Evolutionary conservation across 2,113 vertebrate genomes (phyloP).

Genomic region (Leucopsar rothschildi): DNA sequence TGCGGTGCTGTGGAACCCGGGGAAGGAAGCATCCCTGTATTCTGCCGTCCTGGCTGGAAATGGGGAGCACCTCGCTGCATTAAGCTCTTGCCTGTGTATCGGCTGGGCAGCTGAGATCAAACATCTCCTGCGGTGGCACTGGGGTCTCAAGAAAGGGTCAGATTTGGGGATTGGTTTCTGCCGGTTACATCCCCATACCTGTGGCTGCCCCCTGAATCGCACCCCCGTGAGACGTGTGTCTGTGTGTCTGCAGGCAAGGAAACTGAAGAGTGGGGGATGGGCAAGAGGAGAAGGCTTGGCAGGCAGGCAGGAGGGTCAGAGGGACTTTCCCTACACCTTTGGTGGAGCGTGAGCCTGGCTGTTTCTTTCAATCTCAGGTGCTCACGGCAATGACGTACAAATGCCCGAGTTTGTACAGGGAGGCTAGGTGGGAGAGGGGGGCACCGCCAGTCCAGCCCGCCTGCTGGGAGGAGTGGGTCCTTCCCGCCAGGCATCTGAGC

Average conservation of each 20-base stretch:
- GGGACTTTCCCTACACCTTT: background rate
- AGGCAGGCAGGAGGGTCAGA: background rate
- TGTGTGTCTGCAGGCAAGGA: background rate
- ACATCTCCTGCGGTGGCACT: fast-evolving
- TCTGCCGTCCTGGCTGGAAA: background rate
- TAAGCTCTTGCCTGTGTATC: background rate
- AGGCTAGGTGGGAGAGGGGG: background rate
- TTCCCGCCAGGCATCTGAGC: fast-evolving
- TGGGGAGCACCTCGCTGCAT: fast-evolving
- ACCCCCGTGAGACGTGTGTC: background rate
- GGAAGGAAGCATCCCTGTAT: background rate
- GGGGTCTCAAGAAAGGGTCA: background rate
- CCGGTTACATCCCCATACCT: background rate
- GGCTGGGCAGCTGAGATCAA: background rate
- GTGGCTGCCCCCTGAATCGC: background rate
- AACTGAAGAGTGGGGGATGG: fast-evolving
- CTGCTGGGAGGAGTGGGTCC: background rate
- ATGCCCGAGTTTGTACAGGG: fast-evolving
- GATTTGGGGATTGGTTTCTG: background rate
- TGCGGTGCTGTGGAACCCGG: background rate
- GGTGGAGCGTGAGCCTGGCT: background rate
- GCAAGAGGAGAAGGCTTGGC: background rate
- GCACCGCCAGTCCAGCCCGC: fast-evolving
- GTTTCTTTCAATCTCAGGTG: background rate
- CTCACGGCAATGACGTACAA: fast-evolving